These are phyloP conservation scores for Tenualosa thibaudeaui DNA, from an alignment of 2,797 vertebrate genomes.

Conservation along the genomic window DNA sequence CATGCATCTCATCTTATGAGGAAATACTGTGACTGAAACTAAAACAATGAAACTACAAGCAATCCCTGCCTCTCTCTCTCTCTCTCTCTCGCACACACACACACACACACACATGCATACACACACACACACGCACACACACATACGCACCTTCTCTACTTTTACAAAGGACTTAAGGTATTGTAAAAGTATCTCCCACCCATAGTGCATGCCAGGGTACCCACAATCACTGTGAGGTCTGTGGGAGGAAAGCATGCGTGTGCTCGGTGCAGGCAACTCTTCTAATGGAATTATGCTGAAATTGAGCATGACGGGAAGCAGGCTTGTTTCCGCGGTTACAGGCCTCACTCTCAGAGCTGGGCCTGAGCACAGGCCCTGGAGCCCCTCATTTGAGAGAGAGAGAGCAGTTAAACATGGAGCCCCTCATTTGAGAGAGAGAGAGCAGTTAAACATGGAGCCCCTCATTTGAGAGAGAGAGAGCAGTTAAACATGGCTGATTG, in stretches of 20 bases:
- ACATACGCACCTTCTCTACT: too few species aligned
- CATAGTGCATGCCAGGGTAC: constrained; percentile 14
- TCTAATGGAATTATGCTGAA: constrained; percentile 24
- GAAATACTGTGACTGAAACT: neutral
- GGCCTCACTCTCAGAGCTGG: constrained; percentile 38
- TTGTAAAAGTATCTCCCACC: neutral
- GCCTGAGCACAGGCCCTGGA: neutral
- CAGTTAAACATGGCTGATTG: constrained; percentile 50
- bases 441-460: constrained; percentile 45
- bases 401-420: constrained; percentile 49
- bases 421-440: constrained; percentile 21
- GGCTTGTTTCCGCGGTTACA: constrained; percentile 39
- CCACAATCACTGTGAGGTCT: constrained; percentile 6
- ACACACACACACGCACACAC: too few species aligned
- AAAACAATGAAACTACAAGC: neutral
- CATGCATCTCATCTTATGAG: neutral
- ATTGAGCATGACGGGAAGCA: constrained; percentile 42
- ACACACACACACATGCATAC: too few species aligned
- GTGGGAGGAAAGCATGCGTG: neutral
- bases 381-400: constrained; percentile 33
- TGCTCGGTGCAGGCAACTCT: neutral
- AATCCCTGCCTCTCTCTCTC: neutral
- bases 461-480: constrained; percentile 40
- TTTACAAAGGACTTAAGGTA: neutral
- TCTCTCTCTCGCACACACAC: neutral